Evolutionary conservation across 2,888 invertebrate species (phyloP).

Genomic region (Drosophila anomalata): DNA sequence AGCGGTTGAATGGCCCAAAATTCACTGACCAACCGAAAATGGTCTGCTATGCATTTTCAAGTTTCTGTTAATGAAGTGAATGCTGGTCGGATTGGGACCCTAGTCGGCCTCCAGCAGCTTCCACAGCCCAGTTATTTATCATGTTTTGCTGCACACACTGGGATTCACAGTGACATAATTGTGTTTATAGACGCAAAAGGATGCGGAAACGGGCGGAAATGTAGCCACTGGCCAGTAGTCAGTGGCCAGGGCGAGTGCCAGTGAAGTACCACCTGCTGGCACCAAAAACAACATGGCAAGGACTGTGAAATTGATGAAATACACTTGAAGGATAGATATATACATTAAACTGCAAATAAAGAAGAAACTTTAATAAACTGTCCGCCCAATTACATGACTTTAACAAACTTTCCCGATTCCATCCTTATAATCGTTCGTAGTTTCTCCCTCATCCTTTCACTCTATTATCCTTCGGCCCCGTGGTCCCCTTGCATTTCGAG

Average conservation of each 20-base stretch:
- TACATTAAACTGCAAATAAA: not conserved
- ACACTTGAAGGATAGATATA: not conserved
- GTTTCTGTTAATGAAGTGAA: constrained; percentile 25
- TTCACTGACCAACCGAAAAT: constrained; percentile 11
- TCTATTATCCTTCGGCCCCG: constrained; percentile 14
- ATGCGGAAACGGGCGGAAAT: constrained; percentile 28
- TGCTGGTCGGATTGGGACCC: not conserved
- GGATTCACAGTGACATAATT: constrained; percentile 22
- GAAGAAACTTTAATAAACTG: constrained; percentile 21
- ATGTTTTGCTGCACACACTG: not conserved
- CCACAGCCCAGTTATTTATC: constrained; percentile 15
- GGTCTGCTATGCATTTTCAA: constrained; percentile 1
- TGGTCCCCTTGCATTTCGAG: constrained; percentile 34
- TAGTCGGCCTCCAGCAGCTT: not conserved
- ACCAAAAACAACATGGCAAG: not conserved
- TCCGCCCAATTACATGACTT: constrained; percentile 28
- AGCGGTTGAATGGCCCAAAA: constrained; percentile 3
- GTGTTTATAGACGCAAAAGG: constrained; percentile 13
- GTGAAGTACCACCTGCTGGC: constrained; percentile 40
- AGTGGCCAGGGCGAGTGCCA: not conserved
- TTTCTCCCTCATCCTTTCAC: constrained; percentile 3
- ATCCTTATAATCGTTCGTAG: constrained; percentile 31
- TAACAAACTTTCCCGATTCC: constrained; percentile 30
- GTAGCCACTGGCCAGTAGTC: constrained; percentile 8
- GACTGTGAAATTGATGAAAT: not conserved